Evolutionary conservation across 2,113 vertebrate genomes (phyloP), one percentile per base, ranked within the genome.

Genomic region (Anarrhichthys ocellatus): DNA sequence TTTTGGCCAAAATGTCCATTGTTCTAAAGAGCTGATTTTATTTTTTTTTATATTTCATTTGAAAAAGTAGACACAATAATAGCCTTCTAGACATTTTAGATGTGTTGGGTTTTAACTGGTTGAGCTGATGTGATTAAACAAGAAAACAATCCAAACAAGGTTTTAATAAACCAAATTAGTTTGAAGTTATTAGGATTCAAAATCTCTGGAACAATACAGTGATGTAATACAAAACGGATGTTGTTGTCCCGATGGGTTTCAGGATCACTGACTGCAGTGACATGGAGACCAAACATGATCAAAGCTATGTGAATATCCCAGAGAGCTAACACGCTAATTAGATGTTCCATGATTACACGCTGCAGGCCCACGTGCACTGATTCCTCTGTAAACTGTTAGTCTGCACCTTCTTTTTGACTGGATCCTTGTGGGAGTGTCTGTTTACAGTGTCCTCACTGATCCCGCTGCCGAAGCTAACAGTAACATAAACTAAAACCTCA

Each of bases 301-400:
- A 67, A 67, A 67, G 70, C 48, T 73, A 61, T 65, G 58, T 24
- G 78, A 14, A 27, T 48, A 66, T 66, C 7, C 15, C 59, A 58
- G 58, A 77, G 74, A 3, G 2, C 50, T 1, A 11, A 61, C 61
- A 69, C 38, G 3, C 14, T 58, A 46, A 80, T 65, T 17, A 73
- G 24, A 56, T 4, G 4, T 54, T 9, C 6, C 58, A 32, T 64
- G 68, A 80, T 65, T 34, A 73, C 59, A 56, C 36, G 1, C 34
- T 34, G 34, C 44, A 32, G 32, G 17, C 58, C 67, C 77, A 54
- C 36, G 2, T 9, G 48, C 22, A 2, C 27, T 7, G 44, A 20
- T 29, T 64, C 58, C 34, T 22, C 34, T 72, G 44, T 36, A 44
- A 65, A 66, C 78, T 65, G 76, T 52, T 20, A 14, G 27, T 20